phyloP scores from a whole-genome alignment of 2,888 invertebrate species.

The Apamea monoglypha region DNA sequence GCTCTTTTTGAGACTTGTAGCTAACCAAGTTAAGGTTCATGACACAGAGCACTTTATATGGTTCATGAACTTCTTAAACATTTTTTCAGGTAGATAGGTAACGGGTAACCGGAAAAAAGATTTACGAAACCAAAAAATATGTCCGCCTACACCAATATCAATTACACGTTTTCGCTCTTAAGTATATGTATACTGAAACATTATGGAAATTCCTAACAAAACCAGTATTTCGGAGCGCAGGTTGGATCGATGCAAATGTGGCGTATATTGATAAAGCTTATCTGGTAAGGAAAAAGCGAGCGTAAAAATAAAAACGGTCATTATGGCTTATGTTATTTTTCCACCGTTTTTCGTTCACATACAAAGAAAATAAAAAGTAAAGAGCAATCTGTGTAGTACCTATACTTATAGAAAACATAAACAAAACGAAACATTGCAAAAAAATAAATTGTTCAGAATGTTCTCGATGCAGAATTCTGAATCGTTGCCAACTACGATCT shows the following conservation, averaged over 20 bases:
- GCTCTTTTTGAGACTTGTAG: neutral
- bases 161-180: neutral
- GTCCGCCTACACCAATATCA: neutral
- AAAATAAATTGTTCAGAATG: neutral
- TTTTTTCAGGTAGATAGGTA: neutral
- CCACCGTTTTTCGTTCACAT: constrained; percentile 2
- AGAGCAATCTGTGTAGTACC: constrained; percentile 13
- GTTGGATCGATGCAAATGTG: constrained; percentile 46
- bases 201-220: constrained; percentile 24
- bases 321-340: constrained; percentile 33
- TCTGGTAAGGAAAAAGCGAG: constrained; percentile 41
- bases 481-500: constrained; percentile 49
- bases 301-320: constrained; percentile 34
- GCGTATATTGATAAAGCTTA: constrained; percentile 45
- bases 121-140: neutral
- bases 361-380: constrained; percentile 22
- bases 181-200: neutral
- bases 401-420: constrained; percentile 4
- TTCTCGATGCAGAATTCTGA: constrained; percentile 28
- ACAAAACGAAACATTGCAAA: constrained; percentile 12
- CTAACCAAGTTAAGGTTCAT: too few species aligned
- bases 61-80: neutral
- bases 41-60: too few species aligned
- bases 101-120: neutral
- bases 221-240: neutral